Evolutionary conservation across 2,113 vertebrate genomes (phyloP), one percentile per base, ranked within the genome.

Genomic region (Pygathrix nemaeus): DNA sequence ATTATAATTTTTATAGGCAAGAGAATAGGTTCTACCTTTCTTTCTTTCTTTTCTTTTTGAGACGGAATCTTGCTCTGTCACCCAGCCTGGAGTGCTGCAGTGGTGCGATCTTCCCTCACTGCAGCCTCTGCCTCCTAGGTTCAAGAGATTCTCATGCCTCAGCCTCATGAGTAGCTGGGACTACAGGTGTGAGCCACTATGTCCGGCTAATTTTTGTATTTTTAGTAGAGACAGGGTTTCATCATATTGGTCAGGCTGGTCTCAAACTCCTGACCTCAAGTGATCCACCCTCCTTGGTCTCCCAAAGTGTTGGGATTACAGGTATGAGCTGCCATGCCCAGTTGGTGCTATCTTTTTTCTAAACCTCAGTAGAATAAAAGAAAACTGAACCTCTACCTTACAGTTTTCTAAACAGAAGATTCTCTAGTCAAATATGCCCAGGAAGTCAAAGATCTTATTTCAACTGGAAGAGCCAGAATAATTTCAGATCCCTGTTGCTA

Each of bases 381-480:
- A 30, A 84, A 87, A 66, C 32, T 6, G 18, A 83, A 23, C 12
- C 3, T 8, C 12, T 66, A 64, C 11, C 59, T 55, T 78, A 52
- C 66, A 43, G n/a, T 84, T 79, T 95, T 35, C 66, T 90, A 72
- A 81, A 55, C 17, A 48, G 57, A 82, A 72, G 30, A 35, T 85
- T 90, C 35, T 45, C 35, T 38, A 59, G 35, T 43, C n/a, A 76
- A 90, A 79, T 72, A 86, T 21, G 35, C 10, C 48, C 9, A 57
- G 18, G 57, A 82, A 82, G 57, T 83, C 48, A 90, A 87, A 95
- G 48, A 73, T 40, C n/a, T 88, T 83, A 52, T 79, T 90, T 78
- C 25, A 55, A 35, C 10, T 4, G 76, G 48, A 75, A 94, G 57
- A 89, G 86, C 25, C 59, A 73, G 57, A 86, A 61, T 35, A 30